phyloP scores from a whole-genome alignment of 1,140 invertebrate species.

The Plectrocnemia conspersa region DNA sequence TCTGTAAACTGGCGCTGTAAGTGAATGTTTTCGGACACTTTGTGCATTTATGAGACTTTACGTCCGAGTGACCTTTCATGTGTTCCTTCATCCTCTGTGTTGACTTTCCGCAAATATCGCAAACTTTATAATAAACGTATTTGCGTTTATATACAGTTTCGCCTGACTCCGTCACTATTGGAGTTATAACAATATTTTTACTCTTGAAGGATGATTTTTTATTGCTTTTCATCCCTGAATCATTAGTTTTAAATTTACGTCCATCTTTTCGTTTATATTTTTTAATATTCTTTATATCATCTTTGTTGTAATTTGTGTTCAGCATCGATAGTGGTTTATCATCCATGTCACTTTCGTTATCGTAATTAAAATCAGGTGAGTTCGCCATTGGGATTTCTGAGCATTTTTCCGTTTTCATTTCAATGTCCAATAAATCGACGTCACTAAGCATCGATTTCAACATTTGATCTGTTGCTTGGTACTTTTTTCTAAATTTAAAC shows the following conservation, averaged over 20 bases:
- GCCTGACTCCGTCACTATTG: conserved; percentile 35
- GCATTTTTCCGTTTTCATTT: conserved; percentile 1
- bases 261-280: too few relatives aligned
- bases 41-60: conserved; percentile 53
- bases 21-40: conserved; percentile 54
- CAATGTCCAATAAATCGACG: background rate
- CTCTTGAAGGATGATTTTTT: conserved; percentile 9
- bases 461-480: conserved; percentile 41
- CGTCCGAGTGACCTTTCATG: conserved; percentile 51
- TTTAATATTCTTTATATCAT: too few relatives aligned
- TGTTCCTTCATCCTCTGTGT: conserved; percentile 50
- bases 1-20: conserved; percentile 47
- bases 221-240: background rate
- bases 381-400: background rate
- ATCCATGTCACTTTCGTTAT: background rate
- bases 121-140: conserved; percentile 48
- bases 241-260: background rate
- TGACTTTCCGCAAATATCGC: conserved; percentile 48
- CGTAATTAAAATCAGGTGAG: background rate
- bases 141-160: conserved; percentile 31
- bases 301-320: background rate
- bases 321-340: background rate
- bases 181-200: conserved; percentile 37
- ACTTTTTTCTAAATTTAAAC: conserved; percentile 47
- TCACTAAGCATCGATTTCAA: conserved; percentile 17